These are phyloP conservation scores for Trachymyrmex septentrionalis DNA, from an alignment of 1,140 invertebrate genomes.

Conservation along the genomic window DNA sequence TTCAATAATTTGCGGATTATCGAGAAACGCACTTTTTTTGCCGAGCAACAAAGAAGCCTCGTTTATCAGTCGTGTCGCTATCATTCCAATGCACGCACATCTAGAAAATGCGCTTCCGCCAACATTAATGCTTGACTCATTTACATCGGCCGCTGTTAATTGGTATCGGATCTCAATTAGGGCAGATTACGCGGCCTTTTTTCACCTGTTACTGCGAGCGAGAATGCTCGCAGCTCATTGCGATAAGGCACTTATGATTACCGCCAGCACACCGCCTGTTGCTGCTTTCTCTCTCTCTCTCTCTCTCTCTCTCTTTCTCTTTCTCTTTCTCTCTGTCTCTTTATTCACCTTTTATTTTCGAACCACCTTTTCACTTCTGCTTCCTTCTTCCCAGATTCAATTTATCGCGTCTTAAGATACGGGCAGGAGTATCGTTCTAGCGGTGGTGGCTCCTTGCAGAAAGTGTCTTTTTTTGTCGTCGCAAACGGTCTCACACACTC, in stretches of 20 bases:
- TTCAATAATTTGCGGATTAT: conserved; percentile 48
- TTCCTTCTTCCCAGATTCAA: conserved; percentile 74
- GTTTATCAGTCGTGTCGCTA: conserved; percentile 14
- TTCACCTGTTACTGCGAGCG: conserved; percentile 71
- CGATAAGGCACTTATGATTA: conserved; percentile 73
- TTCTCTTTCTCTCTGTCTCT: not conserved
- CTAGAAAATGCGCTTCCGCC: conserved; percentile 37
- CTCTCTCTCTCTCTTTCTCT: not conserved
- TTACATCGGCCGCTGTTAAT: conserved; percentile 74
- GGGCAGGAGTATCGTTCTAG: conserved; percentile 75
- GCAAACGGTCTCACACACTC: conserved; percentile 63
- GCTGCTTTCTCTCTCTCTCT: conserved; percentile 10
- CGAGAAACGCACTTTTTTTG: conserved; percentile 25
- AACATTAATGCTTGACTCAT: conserved; percentile 67
- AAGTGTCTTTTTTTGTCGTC: conserved; percentile 75
- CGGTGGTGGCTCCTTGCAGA: conserved; percentile 61
- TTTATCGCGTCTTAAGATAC: conserved; percentile 81
- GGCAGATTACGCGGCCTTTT: conserved; percentile 72
- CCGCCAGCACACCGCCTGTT: not conserved
- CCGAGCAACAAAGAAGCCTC: conserved; percentile 43
- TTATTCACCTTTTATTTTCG: not conserved
- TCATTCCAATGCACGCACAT: conserved; percentile 15
- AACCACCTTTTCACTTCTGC: conserved; percentile 10
- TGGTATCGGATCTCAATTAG: conserved; percentile 82
- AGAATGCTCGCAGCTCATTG: conserved; percentile 50